A percentile compares a stretch with the other conserved stretches of the same genome.
phyloP scores from a whole-genome alignment of 2,888 invertebrate species.

The Drosophila ezoana region DNA sequence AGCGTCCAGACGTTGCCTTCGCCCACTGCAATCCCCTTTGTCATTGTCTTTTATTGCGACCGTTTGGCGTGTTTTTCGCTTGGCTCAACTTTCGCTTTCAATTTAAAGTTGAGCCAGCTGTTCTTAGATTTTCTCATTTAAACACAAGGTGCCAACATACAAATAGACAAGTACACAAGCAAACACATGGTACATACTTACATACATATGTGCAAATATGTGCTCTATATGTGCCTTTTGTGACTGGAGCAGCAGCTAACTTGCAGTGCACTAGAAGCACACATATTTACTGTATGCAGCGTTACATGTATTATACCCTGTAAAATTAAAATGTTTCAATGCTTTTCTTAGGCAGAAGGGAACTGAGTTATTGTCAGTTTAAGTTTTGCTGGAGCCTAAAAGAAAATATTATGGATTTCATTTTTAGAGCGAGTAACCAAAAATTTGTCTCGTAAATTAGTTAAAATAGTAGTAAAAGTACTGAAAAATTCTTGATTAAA shows the following conservation, averaged over 20 bases:
- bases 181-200: background rate
- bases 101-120: conserved; percentile 44
- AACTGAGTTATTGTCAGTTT: too few relatives aligned
- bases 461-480: too few relatives aligned
- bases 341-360: too few relatives aligned
- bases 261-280: conserved; percentile 32
- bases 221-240: conserved; percentile 24
- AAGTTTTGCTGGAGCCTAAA: too few relatives aligned
- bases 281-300: conserved; percentile 7
- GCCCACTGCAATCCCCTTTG: conserved; percentile 1
- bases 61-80: conserved; percentile 40
- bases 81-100: conserved; percentile 46
- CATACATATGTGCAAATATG: conserved; percentile 20
- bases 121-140: conserved; percentile 30
- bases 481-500: too few relatives aligned
- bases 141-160: conserved; percentile 49
- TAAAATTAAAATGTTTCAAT: background rate
- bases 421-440: too few relatives aligned
- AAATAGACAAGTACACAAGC: conserved; percentile 17
- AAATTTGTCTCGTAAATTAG: too few relatives aligned
- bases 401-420: too few relatives aligned
- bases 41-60: conserved; percentile 42
- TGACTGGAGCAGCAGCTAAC: conserved; percentile 8
- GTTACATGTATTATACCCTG: conserved; percentile 14
- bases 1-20: conserved; percentile 35